phyloP scores from a whole-genome alignment of 1,140 invertebrate genomes.

The Dysdera silvatica region DNA sequence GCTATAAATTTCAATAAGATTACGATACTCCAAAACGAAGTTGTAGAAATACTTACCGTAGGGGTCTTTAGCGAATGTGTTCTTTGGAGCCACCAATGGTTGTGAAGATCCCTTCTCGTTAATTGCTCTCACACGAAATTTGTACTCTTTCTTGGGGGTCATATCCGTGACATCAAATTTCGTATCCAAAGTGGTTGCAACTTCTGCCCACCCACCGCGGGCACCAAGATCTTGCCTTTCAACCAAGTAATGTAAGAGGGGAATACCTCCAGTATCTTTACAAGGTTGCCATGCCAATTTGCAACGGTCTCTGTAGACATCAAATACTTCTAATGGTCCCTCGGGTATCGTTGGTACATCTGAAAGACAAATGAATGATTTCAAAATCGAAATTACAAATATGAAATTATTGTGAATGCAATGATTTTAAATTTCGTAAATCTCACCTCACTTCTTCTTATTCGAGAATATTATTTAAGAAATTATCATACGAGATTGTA shows the following conservation, averaged over 20 bases:
- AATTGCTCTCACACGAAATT: conserved; percentile 91
- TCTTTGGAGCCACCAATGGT: conserved; percentile 73
- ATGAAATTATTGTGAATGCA: no score
- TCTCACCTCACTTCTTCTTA: no score
- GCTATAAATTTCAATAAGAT: no score
- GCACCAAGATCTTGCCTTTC: conserved; percentile 77
- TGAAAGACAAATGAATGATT: conserved; percentile 32
- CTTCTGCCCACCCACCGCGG: conserved; percentile 70
- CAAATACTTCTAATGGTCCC: conserved; percentile 79
- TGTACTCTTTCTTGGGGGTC: conserved; percentile 77
- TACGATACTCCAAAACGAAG: background rate
- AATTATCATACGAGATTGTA: no score
- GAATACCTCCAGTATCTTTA: conserved; percentile 84
- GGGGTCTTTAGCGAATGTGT: conserved; percentile 90
- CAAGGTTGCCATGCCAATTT: conserved; percentile 84
- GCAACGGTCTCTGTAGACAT: conserved; percentile 87
- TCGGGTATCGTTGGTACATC: conserved; percentile 69
- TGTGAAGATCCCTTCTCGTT: conserved; percentile 73
- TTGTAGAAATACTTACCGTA: conserved; percentile 51
- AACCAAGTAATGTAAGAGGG: conserved; percentile 83
- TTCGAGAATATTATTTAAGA: no score
- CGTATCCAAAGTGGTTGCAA: conserved; percentile 57
- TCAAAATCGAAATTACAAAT: no score
- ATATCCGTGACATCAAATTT: conserved; percentile 79
- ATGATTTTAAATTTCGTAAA: no score